A percentile compares a stretch with the other conserved stretches of the same genome.
Conservation (phyloP, 2,113 vertebrate species). For the Choloepus hoffmanni region DNA sequence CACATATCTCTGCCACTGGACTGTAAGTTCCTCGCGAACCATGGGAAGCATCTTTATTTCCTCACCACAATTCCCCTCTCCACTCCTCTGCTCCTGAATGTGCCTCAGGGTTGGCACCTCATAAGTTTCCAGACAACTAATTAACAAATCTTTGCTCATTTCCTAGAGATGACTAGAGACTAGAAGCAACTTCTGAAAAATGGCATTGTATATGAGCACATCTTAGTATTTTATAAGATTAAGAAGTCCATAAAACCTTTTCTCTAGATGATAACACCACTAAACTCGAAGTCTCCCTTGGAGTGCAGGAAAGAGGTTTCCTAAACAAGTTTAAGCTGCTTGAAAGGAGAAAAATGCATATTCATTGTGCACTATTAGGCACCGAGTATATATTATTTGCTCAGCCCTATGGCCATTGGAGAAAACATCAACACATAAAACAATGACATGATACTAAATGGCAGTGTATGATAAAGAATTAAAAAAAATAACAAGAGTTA, state of each 20-base stretch:
- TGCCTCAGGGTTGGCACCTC: background rate
- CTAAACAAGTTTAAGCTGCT: background rate
- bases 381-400: background rate
- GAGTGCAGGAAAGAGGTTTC: background rate
- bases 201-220: background rate
- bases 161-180: background rate
- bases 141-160: background rate
- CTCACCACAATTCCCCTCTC: background rate
- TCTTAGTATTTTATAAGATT: background rate
- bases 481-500: background rate
- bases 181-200: background rate
- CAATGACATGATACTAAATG: background rate
- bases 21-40: background rate
- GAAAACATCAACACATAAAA: background rate
- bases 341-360: background rate
- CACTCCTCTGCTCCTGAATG: too few relatives aligned
- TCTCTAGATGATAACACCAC: background rate
- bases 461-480: too few relatives aligned
- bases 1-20: background rate
- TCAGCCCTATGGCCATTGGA: background rate
- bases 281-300: background rate
- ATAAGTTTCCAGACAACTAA: background rate
- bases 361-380: background rate
- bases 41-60: background rate
- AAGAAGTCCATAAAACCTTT: background rate